Evolutionary conservation across 2,888 invertebrate species (phyloP), one percentile per base, ranked within the genome.

Genomic region (Monoplex corrugatus): DNA sequence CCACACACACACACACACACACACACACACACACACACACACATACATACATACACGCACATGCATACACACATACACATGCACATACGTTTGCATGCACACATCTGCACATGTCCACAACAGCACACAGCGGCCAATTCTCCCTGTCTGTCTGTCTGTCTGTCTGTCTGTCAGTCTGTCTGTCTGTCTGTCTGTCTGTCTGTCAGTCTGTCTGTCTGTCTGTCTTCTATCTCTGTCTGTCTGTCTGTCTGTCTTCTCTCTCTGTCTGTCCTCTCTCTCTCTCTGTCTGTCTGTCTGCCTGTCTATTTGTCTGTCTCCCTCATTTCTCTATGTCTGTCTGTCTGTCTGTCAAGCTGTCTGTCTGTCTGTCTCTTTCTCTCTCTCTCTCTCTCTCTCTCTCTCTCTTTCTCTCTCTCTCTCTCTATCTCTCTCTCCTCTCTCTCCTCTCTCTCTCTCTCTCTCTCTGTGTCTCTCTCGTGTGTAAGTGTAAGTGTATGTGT

Each of bases 221-320:
- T 50, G 50, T 50, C n/a, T n/a, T n/a, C n/a, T n/a, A n/a, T n/a
- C n/a, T n/a, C n/a, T n/a, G n/a, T n/a, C 50, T 50, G 75, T 75
- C 75, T 75, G 35, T 35, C 8, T 35, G 32, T 10, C 35, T 32
- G 8, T 75, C n/a, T 32, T 75, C 75, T 75, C 75, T 8, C 75
- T 75, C 35, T 13, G 13, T 38, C 82, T 23, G 10, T 82, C 82
- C 38, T 38, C 84, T 32, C 45, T 84, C 84, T 84, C 84, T 50
- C 50, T 84, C 84, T 45, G 38, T 84, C 84, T 84, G 16, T 72
- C 72, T 19, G 16, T n/a, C 72, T n/a, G 8, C 6, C 28, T n/a
- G 10, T n/a, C 32, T n/a, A 72, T 19, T 72, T 72, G 19, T 13
- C 10, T 50, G 13, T 50, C 50, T 13, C 50, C 10, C 50, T 50